Percentiles rank a stretch among this genome's conserved stretches.
These are phyloP conservation scores for Cettia cetti DNA, from an alignment of 2,113 vertebrate species.

Conservation along the genomic window DNA sequence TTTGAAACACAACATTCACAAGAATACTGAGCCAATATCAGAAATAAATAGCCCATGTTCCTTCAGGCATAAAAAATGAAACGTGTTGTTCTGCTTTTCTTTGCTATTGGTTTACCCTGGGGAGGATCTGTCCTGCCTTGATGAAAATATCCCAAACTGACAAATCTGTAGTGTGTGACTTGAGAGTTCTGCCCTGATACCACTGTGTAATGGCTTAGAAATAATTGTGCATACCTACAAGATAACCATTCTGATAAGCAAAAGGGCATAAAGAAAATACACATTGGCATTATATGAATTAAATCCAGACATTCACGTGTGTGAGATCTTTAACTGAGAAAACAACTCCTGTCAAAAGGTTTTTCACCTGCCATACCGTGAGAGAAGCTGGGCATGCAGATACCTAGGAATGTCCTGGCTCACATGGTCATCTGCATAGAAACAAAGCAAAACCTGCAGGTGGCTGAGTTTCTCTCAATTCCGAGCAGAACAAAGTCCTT, in stretches of 20 bases:
- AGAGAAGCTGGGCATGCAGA: not conserved
- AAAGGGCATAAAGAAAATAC: not conserved
- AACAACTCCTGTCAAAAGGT: not conserved
- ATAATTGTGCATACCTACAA: not conserved
- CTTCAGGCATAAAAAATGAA: not conserved
- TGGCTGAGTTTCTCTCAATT: not conserved
- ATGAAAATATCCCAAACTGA: not conserved
- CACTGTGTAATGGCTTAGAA: not conserved
- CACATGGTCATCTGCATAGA: not conserved
- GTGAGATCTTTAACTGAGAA: not conserved
- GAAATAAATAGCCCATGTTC: not conserved
- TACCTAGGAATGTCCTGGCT: not conserved
- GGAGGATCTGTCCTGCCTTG: not conserved
- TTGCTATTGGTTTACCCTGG: not conserved
- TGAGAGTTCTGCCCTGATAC: not conserved
- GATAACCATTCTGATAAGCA: not conserved
- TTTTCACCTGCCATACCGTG: not conserved
- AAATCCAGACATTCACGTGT: too few species aligned
- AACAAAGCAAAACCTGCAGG: not conserved
- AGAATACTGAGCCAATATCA: not conserved
- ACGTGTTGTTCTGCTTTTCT: not conserved
- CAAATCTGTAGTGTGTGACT: not conserved
- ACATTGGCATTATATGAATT: not conserved
- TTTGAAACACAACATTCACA: not conserved
- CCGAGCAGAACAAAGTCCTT: not conserved